Evolutionary conservation across 2,888 invertebrate genomes (phyloP).

Genomic region (Pristionchus japonicus): DNA sequence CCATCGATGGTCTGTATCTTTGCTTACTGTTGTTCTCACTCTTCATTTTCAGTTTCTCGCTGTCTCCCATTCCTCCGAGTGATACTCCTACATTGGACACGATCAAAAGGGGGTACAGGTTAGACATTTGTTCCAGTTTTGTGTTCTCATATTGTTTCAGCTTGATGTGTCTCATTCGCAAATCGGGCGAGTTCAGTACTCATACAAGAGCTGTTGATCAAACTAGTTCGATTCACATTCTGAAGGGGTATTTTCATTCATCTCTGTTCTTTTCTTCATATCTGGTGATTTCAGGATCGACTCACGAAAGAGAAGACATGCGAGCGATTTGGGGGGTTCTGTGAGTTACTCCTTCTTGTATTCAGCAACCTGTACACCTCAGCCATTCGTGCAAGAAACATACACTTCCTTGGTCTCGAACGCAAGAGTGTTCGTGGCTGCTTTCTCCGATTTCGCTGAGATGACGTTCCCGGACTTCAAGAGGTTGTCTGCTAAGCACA

Average conservation of each 20-base stretch:
- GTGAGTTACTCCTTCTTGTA: too few species aligned
- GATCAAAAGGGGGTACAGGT: conserved; percentile 1
- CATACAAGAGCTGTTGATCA: background rate
- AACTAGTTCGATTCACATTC: background rate
- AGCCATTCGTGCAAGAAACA: background rate
- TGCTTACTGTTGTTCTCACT: background rate
- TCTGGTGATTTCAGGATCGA: background rate
- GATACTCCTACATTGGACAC: background rate
- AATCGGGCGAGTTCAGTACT: background rate
- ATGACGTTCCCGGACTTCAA: background rate
- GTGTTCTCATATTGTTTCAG: background rate
- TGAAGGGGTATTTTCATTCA: background rate
- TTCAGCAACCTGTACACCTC: background rate
- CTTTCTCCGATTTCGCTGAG: background rate
- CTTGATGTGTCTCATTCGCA: conserved; percentile 1
- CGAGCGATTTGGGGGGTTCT: background rate
- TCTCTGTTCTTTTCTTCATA: background rate
- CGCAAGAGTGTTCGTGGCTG: background rate
- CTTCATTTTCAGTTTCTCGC: background rate
- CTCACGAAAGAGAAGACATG: background rate
- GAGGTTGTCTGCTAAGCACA: background rate
- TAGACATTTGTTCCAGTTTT: too few species aligned
- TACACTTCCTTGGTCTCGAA: background rate
- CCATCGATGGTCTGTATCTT: background rate
- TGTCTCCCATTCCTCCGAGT: background rate